phyloP scores from a whole-genome alignment of 2,888 invertebrate genomes.

The Amblyjoppa proteus region DNA sequence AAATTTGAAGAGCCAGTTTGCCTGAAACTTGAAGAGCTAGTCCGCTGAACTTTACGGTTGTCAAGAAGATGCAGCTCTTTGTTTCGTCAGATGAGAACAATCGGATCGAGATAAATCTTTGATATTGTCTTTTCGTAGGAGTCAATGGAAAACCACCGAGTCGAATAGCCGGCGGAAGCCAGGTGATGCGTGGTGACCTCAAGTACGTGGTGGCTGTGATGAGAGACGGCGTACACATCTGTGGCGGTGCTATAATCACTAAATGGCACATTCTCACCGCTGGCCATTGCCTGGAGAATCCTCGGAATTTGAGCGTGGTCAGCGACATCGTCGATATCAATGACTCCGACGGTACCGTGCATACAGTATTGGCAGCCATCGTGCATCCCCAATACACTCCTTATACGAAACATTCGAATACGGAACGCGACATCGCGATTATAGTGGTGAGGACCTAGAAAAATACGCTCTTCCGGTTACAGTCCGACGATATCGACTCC shows the following conservation, averaged over 20 bases:
- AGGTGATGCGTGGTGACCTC: conserved; percentile 66
- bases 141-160: conserved; percentile 39
- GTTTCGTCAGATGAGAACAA: too few relatives aligned
- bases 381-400: neutral
- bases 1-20: too few relatives aligned
- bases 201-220: conserved; percentile 71
- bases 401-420: neutral
- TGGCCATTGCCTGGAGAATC: conserved; percentile 73
- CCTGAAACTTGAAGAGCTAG: too few relatives aligned
- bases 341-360: neutral
- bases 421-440: conserved; percentile 5
- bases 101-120: too few relatives aligned
- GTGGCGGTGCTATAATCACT: conserved; percentile 74
- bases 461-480: neutral
- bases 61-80: too few relatives aligned
- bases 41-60: too few relatives aligned
- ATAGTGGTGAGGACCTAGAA: neutral
- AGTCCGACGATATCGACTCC: neutral
- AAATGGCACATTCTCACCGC: conserved; percentile 74
- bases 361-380: neutral
- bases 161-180: conserved; percentile 70
- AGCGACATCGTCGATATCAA: conserved; percentile 19
- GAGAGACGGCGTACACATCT: conserved; percentile 58
- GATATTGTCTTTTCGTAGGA: neutral
- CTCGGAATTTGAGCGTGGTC: neutral